Conservation (phyloP, 1,140 invertebrate species). For the Papilio glaucus region DNA sequence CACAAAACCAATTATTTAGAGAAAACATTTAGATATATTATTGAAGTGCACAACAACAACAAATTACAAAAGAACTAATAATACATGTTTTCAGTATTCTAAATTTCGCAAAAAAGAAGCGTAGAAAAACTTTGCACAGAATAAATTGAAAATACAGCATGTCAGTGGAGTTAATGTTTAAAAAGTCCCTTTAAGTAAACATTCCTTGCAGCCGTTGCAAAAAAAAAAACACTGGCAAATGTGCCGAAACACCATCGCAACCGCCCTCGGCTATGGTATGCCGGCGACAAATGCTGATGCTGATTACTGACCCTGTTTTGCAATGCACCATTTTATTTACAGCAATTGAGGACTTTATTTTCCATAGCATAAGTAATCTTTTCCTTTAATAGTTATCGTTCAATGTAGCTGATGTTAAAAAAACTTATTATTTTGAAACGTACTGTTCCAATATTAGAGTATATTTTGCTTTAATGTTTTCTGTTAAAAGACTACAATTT, state of each 20-base stretch:
- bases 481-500: constrained; percentile 4
- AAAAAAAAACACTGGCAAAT: constrained; percentile 3
- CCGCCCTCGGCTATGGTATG: constrained; percentile 36
- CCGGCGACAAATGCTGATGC: constrained; percentile 50
- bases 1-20: too few relatives aligned
- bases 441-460: neutral
- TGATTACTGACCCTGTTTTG: constrained; percentile 47
- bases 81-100: too few relatives aligned
- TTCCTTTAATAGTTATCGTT: constrained; percentile 9
- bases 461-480: constrained; percentile 32
- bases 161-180: neutral
- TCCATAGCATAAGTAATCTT: neutral
- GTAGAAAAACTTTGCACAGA: neutral
- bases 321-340: constrained; percentile 10
- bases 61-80: too few relatives aligned
- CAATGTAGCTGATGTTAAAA: neutral
- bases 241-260: constrained; percentile 40
- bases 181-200: constrained; percentile 41
- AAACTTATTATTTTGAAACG: neutral
- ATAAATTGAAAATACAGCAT: neutral
- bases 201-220: constrained; percentile 13
- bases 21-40: too few relatives aligned
- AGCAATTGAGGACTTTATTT: neutral
- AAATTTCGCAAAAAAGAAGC: too few relatives aligned
- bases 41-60: too few relatives aligned